Evolutionary conservation across 2,797 vertebrate species (phyloP), one percentile per base, ranked within the genome.

Genomic region (Botia almorhae): DNA sequence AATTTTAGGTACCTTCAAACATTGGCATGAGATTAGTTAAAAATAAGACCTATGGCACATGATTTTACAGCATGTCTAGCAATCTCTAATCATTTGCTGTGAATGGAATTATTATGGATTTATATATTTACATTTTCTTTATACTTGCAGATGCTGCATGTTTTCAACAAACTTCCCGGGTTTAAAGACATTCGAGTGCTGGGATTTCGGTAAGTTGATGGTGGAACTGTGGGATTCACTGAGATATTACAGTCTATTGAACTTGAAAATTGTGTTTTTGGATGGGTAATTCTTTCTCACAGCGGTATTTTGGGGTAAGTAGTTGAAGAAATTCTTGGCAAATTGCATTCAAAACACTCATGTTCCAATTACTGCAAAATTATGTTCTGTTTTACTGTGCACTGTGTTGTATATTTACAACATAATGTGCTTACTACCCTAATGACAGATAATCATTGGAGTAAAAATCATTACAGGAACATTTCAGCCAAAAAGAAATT

Each of bases 121-220:
- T 46, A 2, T 36, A 60, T 1, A 2, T 74, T n/a, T 53, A 58
- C 55, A 65, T 60, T 48, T 76, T 5, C 67, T 81, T 79, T 81
- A 65, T 48, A 83, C 29, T 80, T 86, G 0, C 79, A 99, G 98
- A 95, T 99, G 94, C 88, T 94, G 91, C 95, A 92, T 19, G 92
- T 95, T 87, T 95, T 99, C 88, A 90, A 95, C 90, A 97, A 95
- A 83, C 92, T 99, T 89, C 94, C 96, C 85, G 96, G 97, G 88
- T 98, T 99, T 90, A 97, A 97, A 93, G 96, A 96, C 85, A 94
- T 98, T 50, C 94, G 89, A 0, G 90, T 98, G 61, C 83, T 97
- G 82, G 95, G 95, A 93, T 97, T 96, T 91, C 94, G 93, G 97
- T 99, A 89, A 93, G 97, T 95, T 77, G 36, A 48, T 58, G 63